Evolutionary conservation across 2,888 invertebrate species (phyloP).

Genomic region (Nephrotoma guestfalica): DNA sequence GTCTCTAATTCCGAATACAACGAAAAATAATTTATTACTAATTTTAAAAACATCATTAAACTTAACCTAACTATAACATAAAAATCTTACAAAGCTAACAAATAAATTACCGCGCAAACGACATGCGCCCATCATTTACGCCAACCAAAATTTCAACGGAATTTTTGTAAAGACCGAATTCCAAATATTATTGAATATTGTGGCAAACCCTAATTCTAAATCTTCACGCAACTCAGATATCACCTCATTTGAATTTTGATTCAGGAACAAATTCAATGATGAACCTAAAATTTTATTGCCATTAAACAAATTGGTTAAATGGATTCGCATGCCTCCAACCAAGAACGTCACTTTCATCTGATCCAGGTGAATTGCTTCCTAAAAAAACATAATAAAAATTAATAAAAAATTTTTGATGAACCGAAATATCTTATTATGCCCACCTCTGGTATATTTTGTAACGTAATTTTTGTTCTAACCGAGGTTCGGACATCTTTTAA

Average conservation of each 20-base stretch:
- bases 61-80: background rate
- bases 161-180: slow-evolving; percentile 42
- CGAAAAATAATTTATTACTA: too few relatives aligned
- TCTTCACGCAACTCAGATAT: slow-evolving; percentile 40
- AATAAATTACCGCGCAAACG: background rate
- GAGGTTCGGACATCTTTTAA: slow-evolving; percentile 38
- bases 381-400: slow-evolving; percentile 7
- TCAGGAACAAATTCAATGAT: slow-evolving; percentile 42
- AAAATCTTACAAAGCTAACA: background rate
- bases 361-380: slow-evolving; percentile 35
- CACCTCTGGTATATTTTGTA: slow-evolving; percentile 31
- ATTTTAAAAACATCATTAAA: too few relatives aligned
- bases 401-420: background rate
- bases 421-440: slow-evolving; percentile 6
- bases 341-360: slow-evolving; percentile 41
- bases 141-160: slow-evolving; percentile 40
- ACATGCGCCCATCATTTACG: slow-evolving; percentile 15
- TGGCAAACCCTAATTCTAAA: slow-evolving; percentile 37
- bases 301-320: slow-evolving; percentile 43
- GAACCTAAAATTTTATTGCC: slow-evolving; percentile 44
- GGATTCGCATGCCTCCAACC: slow-evolving; percentile 37
- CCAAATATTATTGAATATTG: slow-evolving; percentile 40
- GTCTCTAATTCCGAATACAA: too few relatives aligned
- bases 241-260: slow-evolving; percentile 43
- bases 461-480: slow-evolving; percentile 35